Base-by-base conservation (phyloP, 2,888 invertebrate genomes). In the Leucoma salicis region DNA sequence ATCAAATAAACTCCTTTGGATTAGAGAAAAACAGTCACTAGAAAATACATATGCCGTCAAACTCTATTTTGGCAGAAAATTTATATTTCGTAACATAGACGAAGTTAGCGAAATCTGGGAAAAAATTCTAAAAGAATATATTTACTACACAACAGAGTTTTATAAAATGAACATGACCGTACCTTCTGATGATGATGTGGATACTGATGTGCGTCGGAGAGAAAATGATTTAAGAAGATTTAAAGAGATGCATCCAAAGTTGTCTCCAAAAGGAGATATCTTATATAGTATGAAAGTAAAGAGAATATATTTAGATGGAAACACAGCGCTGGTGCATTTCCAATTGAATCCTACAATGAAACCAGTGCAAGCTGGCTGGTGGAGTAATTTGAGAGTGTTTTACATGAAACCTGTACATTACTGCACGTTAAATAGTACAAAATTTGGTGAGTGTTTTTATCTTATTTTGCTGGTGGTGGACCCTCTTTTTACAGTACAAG, bases 1-100 rank as follows among this genome's bases (percentile, higher is more conserved):
- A 49, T 84, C 88, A 0, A 82, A 85, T 33, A 78, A 67, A 49
- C 60, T 66, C 0, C 72, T 88, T 2, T 81, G 74, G 46, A 63
- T 84, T 0, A 65, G 75, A 42, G 77, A 74, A 18, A 73, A 77
- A 34, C 66, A 74, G n/a, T 68, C 73, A 0, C 53, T 75, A 0
- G 44, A 60, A 3, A 65, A 78, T 15, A 49, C 70, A 2, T 88
- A 82, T 34, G 80, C 86, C 1, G 70, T 83, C 2, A 76, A 79
- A 53, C 54, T 88, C 1, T 42, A 49, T 5, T 35, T 70, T 4
- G 57, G 57, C n/a, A 64, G 58, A 3, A 50, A 57, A 29, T 74
- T 72, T 16, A 52, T 34, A 2, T 46, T 72, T 14, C 46, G 57
- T 0, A 45, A 49, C 5, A 27, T 66, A 2, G 53, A 64, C 1